Conservation (phyloP, 2,888 invertebrate genomes). For the Dryococelus australis region DNA sequence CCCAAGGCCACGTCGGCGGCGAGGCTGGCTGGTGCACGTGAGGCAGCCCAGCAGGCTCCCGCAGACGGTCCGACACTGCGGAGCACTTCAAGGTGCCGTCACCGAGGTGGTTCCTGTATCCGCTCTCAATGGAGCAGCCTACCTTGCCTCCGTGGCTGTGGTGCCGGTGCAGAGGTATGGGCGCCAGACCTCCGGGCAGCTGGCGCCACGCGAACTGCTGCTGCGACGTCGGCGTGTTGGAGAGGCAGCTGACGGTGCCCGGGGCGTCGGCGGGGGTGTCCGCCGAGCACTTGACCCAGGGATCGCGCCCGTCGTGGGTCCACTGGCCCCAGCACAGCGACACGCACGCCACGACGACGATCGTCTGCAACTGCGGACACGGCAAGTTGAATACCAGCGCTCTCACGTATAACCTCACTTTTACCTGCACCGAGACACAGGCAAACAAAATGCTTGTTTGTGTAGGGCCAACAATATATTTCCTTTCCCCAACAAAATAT, state of each 20-base stretch:
- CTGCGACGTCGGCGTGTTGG: neutral
- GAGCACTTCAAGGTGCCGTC: neutral
- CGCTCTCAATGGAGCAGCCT: neutral
- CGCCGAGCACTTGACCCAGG: constrained; percentile 1
- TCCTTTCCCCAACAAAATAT: no score
- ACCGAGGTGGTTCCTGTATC: neutral
- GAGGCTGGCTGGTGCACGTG: neutral
- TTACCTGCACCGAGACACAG: no score
- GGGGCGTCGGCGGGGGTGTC: neutral
- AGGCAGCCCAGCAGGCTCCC: neutral
- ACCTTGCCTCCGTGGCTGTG: neutral
- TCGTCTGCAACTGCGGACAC: neutral
- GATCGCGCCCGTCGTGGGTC: neutral
- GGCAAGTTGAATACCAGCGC: no score
- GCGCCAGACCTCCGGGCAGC: neutral
- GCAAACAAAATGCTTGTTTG: no score
- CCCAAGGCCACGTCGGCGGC: constrained; percentile 8
- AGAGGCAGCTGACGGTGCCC: neutral
- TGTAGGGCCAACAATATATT: no score
- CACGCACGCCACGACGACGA: neutral
- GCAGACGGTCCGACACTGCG: neutral
- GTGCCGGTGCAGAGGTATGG: neutral
- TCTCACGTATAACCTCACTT: no score
- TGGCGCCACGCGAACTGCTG: neutral
- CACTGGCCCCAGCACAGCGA: neutral